Evolutionary conservation across 2,888 invertebrate genomes (phyloP), one percentile per base, ranked within the genome.

Genomic region (Machimus atricapillus): DNA sequence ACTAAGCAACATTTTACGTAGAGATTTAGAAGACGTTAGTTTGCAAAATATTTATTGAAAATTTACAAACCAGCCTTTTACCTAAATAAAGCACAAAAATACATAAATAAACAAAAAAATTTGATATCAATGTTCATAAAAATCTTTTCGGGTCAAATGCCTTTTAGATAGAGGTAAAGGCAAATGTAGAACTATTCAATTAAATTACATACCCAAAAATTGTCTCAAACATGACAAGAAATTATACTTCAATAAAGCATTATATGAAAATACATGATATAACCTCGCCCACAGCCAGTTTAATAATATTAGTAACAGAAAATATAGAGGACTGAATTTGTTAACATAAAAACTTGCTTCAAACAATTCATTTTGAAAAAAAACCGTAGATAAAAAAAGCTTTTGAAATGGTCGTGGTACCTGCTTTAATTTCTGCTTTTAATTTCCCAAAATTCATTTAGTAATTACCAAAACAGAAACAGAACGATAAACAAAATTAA

Each of bases 331-430:
- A 79, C 19, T 43, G 66, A 56, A 52, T 58, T 66, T 78, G 78
- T 86, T 78, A 78, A 86, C 86, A 86, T 78, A 78, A 86, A 79
- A 86, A 56, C 40, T 56, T 78, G 27, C 78, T 79, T 86, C 43
- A 40, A 73, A 46, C 46, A 79, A 23, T 83, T 73, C 16, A 56
- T 56, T 76, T 87, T 66, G 86, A 86, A 87, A 83, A 87, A 83
- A 74, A 74, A 74, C 7, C 43, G 40, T 73, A 66, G 58, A 86
- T 78, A 78, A 23, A 43, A 83, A 83, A 83, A 87, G 87, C 73
- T 86, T 88, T 85, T 77, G 31, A 86, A 88, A 88, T 88, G 89
- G 89, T 89, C 89, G 89, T 89, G 89, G 89, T 89, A 89, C 89
- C 89, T 89, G 89, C 88, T 88, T 86, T 86, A 66, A 37, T 66